Percentiles rank a stretch among this genome's conserved stretches.
Evolutionary conservation across 35 echinoderm and acorn worm species (phyloP).

Genomic region (Acanthaster planci): DNA sequence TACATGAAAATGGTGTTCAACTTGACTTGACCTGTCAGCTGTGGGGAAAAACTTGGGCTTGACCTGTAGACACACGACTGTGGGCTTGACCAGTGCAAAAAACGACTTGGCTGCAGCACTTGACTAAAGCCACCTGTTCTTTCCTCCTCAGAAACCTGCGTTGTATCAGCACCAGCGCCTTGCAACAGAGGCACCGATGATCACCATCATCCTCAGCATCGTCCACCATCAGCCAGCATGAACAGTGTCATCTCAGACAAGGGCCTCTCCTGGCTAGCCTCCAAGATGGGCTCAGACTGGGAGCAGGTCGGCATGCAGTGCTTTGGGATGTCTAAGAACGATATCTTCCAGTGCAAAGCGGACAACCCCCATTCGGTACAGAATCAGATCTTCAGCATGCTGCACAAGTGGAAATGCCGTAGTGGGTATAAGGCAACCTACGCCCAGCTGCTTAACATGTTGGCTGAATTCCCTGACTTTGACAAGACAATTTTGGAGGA

Average conservation of each 20-base stretch:
- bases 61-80: too few species aligned
- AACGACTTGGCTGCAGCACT: not conserved
- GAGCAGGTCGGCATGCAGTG: not conserved
- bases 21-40: too few species aligned
- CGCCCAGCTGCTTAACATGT: not conserved
- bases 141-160: not conserved
- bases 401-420: constrained; percentile 10
- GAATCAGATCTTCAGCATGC: not conserved
- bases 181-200: not conserved
- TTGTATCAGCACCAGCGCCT: not conserved
- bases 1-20: too few species aligned
- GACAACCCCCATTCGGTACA: not conserved
- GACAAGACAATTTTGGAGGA: too few species aligned
- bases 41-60: too few species aligned
- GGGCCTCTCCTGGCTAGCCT: not conserved
- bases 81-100: too few species aligned
- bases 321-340: not conserved
- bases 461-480: too few species aligned
- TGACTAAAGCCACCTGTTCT: not conserved
- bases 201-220: not conserved
- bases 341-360: not conserved
- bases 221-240: not conserved
- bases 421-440: not conserved
- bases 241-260: not conserved
- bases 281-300: not conserved